Conservation (phyloP, 2,888 invertebrate species). For the Noctua comes region DNA sequence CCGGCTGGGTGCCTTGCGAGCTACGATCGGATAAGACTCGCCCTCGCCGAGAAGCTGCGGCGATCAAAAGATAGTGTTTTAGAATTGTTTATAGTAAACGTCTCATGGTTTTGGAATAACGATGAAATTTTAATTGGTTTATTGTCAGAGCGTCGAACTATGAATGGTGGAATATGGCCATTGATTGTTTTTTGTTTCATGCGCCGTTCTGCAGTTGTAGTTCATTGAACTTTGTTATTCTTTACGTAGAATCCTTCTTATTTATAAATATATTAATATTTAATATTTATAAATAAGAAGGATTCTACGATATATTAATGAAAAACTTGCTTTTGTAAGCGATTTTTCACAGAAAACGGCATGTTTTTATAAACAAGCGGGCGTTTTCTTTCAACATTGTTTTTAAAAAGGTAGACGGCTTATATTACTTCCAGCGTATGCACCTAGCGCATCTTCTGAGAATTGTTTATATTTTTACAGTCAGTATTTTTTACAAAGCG, state of each 20-base stretch:
- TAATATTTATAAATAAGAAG: too few species aligned
- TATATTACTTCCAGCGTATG: neutral
- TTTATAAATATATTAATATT: too few species aligned
- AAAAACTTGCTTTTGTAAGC: neutral
- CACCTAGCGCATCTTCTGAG: neutral
- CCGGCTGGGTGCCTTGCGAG: conserved; percentile 57
- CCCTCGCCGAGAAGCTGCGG: conserved; percentile 52
- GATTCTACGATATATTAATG: too few species aligned
- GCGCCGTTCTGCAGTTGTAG: neutral
- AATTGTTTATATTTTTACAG: too few species aligned
- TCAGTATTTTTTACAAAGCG: neutral
- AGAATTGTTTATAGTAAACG: conserved; percentile 61
- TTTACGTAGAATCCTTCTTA: neutral
- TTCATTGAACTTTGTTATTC: neutral
- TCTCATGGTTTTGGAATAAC: conserved; percentile 56
- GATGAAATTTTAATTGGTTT: conserved; percentile 65
- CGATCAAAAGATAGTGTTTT: conserved; percentile 60
- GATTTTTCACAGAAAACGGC: neutral
- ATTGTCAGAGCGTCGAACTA: conserved; percentile 48
- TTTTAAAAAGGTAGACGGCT: neutral
- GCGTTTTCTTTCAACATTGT: neutral
- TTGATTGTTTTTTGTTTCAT: conserved; percentile 5
- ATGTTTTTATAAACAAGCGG: neutral
- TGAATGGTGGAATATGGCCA: conserved; percentile 21
- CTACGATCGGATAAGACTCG: conserved; percentile 62